phyloP scores from a whole-genome alignment of 1,140 invertebrate species.

The Idris sp. region DNA sequence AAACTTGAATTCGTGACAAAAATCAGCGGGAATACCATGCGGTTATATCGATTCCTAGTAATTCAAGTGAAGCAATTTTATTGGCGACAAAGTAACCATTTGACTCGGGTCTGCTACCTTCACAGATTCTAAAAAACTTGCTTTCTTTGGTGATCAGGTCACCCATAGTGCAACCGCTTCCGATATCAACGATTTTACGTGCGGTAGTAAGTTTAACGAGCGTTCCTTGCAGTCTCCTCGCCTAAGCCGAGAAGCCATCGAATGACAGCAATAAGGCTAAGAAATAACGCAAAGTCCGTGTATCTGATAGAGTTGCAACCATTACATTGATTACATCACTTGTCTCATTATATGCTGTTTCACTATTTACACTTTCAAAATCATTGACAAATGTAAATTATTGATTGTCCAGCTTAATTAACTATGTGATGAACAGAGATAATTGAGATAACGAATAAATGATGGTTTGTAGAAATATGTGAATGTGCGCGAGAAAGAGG shows the following conservation, averaged over 20 bases:
- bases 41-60: slow-evolving; percentile 46
- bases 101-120: slow-evolving; percentile 40
- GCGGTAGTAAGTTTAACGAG: slow-evolving; percentile 57
- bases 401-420: no score
- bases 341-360: neutral
- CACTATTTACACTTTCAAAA: neutral
- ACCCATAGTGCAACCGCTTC: slow-evolving; percentile 45
- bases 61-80: slow-evolving; percentile 55
- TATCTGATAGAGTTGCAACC: slow-evolving; percentile 16
- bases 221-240: slow-evolving; percentile 45
- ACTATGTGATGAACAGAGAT: no score
- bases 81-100: slow-evolving; percentile 59
- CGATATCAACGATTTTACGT: slow-evolving; percentile 57
- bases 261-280: slow-evolving; percentile 31
- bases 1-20: slow-evolving; percentile 30
- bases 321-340: slow-evolving; percentile 24
- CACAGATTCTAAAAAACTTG: slow-evolving; percentile 39
- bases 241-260: slow-evolving; percentile 9
- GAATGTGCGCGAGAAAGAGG: slow-evolving; percentile 14
- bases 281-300: slow-evolving; percentile 28
- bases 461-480: slow-evolving; percentile 25
- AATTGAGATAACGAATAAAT: slow-evolving; percentile 22
- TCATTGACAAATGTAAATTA: no score
- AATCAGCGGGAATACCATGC: slow-evolving; percentile 23
- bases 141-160: slow-evolving; percentile 49